Percentiles rank a stretch among this genome's conserved stretches.
Conservation (phyloP, 2,113 vertebrate genomes). For the Pluvianellus socialis region DNA sequence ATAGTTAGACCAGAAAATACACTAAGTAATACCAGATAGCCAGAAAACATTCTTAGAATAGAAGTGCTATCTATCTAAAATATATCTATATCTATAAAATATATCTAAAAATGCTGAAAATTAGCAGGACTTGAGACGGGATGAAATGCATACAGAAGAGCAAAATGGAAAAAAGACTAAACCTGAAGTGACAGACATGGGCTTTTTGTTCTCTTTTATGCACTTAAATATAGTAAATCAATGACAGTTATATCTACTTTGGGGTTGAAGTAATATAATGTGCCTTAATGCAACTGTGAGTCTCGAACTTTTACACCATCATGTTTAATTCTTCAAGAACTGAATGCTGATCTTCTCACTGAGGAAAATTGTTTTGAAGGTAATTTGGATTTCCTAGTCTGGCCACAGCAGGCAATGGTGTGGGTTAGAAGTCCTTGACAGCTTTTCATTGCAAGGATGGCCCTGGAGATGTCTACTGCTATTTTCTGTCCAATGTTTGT, state of each 20-base stretch:
- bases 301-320: not conserved
- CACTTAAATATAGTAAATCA: not conserved
- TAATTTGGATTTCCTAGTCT: not conserved
- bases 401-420: not conserved
- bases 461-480: rapidly evolving
- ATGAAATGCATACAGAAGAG: not conserved
- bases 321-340: not conserved
- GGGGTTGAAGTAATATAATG: not conserved
- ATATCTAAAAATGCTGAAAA: not conserved
- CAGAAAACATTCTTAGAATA: not conserved
- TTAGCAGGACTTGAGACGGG: not conserved
- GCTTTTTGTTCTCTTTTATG: not conserved
- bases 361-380: not conserved
- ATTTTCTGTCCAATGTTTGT: not conserved
- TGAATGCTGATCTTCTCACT: not conserved
- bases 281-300: not conserved
- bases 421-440: not conserved
- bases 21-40: not conserved
- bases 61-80: no score
- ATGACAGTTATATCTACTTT: not conserved
- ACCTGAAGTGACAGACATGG: not conserved
- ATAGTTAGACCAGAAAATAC: not conserved
- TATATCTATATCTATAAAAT: no score
- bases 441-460: not conserved
- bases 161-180: not conserved